Percentiles rank a stretch among this genome's conserved stretches.
These are phyloP conservation scores for Hycleus phaleratus DNA, from an alignment of 1,140 invertebrate species.

Conservation along the genomic window DNA sequence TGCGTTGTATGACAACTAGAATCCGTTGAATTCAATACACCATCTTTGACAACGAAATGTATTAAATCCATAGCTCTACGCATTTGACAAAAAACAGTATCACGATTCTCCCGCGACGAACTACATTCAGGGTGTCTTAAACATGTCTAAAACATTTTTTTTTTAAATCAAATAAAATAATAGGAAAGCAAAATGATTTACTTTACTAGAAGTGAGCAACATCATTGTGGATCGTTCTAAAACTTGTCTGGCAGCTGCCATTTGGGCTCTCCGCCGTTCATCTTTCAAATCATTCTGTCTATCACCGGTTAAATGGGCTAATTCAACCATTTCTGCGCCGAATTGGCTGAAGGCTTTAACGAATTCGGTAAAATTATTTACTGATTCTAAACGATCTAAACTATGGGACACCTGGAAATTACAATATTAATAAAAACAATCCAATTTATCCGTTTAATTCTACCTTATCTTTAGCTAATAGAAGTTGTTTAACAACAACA, in stretches of 20 bases:
- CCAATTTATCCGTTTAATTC: constrained; percentile 2
- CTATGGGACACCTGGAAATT: constrained; percentile 62
- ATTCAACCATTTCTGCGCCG: constrained; percentile 96
- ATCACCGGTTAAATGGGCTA: constrained; percentile 85
- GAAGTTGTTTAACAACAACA: constrained; percentile 93
- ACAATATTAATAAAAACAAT: constrained; percentile 19
- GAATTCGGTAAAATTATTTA: constrained; percentile 97
- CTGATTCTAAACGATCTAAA: constrained; percentile 81
- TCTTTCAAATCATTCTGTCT: constrained; percentile 87
- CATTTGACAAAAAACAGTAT: constrained; percentile 97
- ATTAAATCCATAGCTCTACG: constrained; percentile 94
- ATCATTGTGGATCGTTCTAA: constrained; percentile 97
- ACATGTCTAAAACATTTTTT: constrained; percentile 54
- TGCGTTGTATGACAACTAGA: constrained; percentile 24
- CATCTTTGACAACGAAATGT: constrained; percentile 94
- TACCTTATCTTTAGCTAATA: constrained; percentile 95
- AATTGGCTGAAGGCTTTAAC: constrained; percentile 98
- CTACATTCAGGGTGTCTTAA: constrained; percentile 90
- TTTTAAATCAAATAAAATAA: no score
- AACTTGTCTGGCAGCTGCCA: constrained; percentile 88
- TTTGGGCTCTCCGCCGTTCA: constrained; percentile 88
- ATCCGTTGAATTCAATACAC: constrained; percentile 52
- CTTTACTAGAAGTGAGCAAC: constrained; percentile 93
- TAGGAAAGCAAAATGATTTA: constrained; percentile 32
- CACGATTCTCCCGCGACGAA: constrained; percentile 87